phyloP scores from a whole-genome alignment of 92 coral and sea anemone genomes.

The Virgularia gustaviana region DNA sequence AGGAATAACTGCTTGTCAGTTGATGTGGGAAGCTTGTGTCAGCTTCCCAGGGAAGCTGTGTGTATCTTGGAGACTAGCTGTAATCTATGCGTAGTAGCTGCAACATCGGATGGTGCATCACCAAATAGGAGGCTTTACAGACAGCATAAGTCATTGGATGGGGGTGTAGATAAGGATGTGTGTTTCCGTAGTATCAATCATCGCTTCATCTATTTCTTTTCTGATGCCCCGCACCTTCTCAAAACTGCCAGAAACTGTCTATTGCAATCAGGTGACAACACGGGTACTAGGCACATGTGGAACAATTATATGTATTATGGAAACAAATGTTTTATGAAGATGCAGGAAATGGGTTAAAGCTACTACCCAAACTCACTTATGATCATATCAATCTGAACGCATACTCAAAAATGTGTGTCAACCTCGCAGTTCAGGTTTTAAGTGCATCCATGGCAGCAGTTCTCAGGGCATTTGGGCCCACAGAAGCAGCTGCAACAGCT shows the following conservation, averaged over 20 bases:
- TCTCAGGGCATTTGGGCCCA: constrained; percentile 58
- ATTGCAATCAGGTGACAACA: constrained; percentile 55
- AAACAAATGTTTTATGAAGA: constrained; percentile 59
- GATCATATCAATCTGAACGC: constrained; percentile 62
- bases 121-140: constrained; percentile 63
- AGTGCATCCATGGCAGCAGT: constrained; percentile 63
- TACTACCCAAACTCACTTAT: constrained; percentile 60
- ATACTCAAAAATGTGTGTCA: constrained; percentile 67
- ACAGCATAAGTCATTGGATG: constrained; percentile 49
- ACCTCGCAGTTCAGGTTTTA: constrained; percentile 67
- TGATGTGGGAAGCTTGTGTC: too few relatives aligned
- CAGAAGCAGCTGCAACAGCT: constrained; percentile 61
- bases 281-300: constrained; percentile 59
- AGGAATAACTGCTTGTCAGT: constrained; percentile 51
- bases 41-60: constrained; percentile 71
- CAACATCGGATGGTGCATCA: constrained; percentile 59
- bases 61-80: constrained; percentile 47
- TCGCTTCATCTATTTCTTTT: constrained; percentile 49
- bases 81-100: constrained; percentile 57
- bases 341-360: constrained; percentile 54
- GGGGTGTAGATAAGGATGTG: constrained; percentile 48
- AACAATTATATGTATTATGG: constrained; percentile 66
- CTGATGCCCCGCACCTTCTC: constrained; percentile 69
- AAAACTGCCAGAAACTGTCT: constrained; percentile 70
- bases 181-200: constrained; percentile 55